A percentile compares a stretch with the other conserved stretches of the same genome.
These are phyloP conservation scores for Sebastolobus alascanus DNA, from an alignment of 2,797 vertebrate species.

Conservation along the genomic window DNA sequence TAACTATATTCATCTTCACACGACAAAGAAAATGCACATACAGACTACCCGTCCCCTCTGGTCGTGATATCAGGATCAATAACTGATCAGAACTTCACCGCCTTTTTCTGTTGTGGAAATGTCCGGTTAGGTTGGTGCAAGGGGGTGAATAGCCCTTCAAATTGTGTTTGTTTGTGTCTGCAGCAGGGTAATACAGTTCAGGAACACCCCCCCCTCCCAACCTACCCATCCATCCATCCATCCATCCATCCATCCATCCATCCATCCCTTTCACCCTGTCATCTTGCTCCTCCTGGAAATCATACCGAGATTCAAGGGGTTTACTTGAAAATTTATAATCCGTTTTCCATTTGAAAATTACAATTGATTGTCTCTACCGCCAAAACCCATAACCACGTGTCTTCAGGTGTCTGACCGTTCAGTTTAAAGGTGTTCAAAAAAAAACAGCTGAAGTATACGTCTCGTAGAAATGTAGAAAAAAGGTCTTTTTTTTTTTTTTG, in stretches of 20 bases:
- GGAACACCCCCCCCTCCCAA: conserved; percentile 10
- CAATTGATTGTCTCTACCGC: conserved; percentile 69
- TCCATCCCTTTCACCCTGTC: conserved; percentile 12
- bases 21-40: conserved; percentile 27
- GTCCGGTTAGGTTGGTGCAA: conserved; percentile 6
- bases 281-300: conserved; percentile 7
- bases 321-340: neutral
- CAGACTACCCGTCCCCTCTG: conserved; percentile 29
- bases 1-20: conserved; percentile 47
- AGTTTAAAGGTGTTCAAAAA: neutral
- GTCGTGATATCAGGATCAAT: conserved; percentile 3
- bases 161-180: conserved; percentile 54
- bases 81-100: neutral
- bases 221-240: neutral
- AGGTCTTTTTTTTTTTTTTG: neutral
- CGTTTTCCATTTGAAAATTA: conserved; percentile 4
- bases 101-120: neutral
- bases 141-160: conserved; percentile 40
- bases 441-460: conserved; percentile 2
- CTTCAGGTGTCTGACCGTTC: neutral
- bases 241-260: neutral
- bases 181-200: conserved; percentile 46
- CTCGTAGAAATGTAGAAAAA: neutral
- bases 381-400: conserved; percentile 10
- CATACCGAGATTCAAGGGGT: neutral